Percentiles rank a stretch among this genome's conserved stretches.
Evolutionary conservation across 2,797 vertebrate species (phyloP).

Genomic region (Lemur catta): DNA sequence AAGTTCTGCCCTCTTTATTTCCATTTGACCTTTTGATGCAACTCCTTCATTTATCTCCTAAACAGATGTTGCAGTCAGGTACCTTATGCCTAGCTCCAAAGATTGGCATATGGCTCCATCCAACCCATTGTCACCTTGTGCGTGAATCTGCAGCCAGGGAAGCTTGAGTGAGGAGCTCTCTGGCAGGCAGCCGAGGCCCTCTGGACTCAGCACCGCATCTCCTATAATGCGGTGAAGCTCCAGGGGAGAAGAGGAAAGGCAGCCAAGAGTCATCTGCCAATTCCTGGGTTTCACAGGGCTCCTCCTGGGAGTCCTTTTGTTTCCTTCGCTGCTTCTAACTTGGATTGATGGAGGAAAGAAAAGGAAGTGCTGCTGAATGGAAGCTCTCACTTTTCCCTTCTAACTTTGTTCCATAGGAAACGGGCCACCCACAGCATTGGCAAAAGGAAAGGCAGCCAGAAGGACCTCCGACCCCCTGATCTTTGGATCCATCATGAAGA

Average conservation of each 20-base stretch:
- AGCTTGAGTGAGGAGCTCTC: background rate
- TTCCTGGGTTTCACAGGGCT: slow-evolving; percentile 16
- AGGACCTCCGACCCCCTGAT: slow-evolving; percentile 95
- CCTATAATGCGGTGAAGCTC: background rate
- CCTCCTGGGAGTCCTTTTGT: slow-evolving; percentile 44
- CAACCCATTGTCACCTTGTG: slow-evolving; percentile 54
- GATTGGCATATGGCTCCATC: slow-evolving; percentile 69
- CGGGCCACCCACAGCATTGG: slow-evolving; percentile 91
- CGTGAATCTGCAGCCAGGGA: slow-evolving; percentile 40
- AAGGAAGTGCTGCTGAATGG: background rate
- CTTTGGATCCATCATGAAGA: slow-evolving; percentile 98
- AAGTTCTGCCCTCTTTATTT: slow-evolving; percentile 64
- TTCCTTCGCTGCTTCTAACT: background rate
- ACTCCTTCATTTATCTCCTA: slow-evolving; percentile 56
- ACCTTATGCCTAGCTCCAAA: slow-evolving; percentile 58
- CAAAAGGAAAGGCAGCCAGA: slow-evolving; percentile 96
- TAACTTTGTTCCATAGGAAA: slow-evolving; percentile 85
- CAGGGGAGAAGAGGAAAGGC: background rate
- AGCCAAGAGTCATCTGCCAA: background rate
- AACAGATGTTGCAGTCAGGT: slow-evolving; percentile 70
- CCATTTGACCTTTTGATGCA: slow-evolving; percentile 53
- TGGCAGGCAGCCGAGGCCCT: slow-evolving; percentile 44
- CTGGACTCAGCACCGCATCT: slow-evolving; percentile 11
- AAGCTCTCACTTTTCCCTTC: background rate
- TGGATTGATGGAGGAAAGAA: background rate